These are phyloP conservation scores for Planococcus citri DNA, from an alignment of 1,140 invertebrate genomes.

Conservation along the genomic window DNA sequence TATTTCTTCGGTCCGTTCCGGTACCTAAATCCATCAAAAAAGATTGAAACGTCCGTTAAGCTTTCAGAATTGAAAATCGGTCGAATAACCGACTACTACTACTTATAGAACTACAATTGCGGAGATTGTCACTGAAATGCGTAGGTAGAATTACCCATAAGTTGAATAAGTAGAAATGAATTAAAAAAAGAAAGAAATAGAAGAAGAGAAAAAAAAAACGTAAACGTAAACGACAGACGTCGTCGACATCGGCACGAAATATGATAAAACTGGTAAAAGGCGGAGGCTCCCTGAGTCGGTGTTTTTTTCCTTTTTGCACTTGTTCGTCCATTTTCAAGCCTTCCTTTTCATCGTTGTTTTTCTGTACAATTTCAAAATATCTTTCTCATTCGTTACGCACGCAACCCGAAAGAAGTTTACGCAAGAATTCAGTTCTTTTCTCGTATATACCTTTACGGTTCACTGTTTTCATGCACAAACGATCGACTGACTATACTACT, in stretches of 20 bases:
- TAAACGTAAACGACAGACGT: background rate
- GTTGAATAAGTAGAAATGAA: too few relatives aligned
- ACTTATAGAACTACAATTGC: too few relatives aligned
- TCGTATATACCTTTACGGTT: slow-evolving; percentile 9
- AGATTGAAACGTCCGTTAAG: slow-evolving; percentile 1
- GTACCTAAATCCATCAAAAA: background rate
- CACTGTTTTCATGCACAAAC: slow-evolving; percentile 17
- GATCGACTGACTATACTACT: too few relatives aligned
- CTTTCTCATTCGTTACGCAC: slow-evolving; percentile 18
- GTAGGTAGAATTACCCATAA: too few relatives aligned
- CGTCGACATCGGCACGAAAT: background rate
- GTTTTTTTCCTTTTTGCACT: background rate
- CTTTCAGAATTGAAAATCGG: too few relatives aligned
- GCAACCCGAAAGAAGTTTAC: slow-evolving; percentile 18
- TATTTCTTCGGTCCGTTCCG: too few relatives aligned
- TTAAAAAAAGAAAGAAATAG: too few relatives aligned
- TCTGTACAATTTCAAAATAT: slow-evolving; percentile 15
- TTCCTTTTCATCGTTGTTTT: slow-evolving; percentile 4
- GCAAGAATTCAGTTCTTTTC: slow-evolving; percentile 18
- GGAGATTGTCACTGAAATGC: too few relatives aligned
- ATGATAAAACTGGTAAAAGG: background rate
- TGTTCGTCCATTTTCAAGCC: background rate
- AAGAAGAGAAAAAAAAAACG: too few relatives aligned
- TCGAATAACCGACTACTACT: too few relatives aligned
- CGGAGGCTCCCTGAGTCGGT: background rate